Evolutionary conservation across 2,797 vertebrate genomes (phyloP), one percentile per base, ranked within the genome.

Genomic region (Melanotaenia boesemani): DNA sequence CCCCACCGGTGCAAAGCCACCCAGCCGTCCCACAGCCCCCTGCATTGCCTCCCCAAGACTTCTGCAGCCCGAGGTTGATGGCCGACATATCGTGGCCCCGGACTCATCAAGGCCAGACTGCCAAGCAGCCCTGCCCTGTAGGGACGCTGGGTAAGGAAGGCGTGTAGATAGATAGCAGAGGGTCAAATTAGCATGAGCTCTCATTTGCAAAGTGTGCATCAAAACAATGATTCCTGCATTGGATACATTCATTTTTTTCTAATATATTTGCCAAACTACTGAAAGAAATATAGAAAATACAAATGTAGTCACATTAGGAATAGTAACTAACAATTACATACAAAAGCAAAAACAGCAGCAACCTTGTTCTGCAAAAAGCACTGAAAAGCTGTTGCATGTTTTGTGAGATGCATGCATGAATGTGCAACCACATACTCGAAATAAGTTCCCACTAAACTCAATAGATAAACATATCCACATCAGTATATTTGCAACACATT

Each of bases 11-110:
- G 28, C 86, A 82, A 62, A 60, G 87, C 86, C 76, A 94, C 86
- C 89, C 96, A 87, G 0, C 93, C 66, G 69, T 84, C 89, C 67
- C 94, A 62, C 0, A 95, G n/a, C 96, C 96, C 41, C 97, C 96
- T 67, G 89, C 93, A 6, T 94, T 96, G 0, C 93, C 95, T 0
- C 93, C 95, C 0, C 88, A 96, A 0, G 97, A 98, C 83, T 97
- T 96, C 92, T 99, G 98, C 28, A 93, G 92, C 64, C 95, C 97
- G 0, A 61, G 94, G 79, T 91, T 98, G 76, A 96, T 93, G 8
- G 95, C 97, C 0, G 97, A 99, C 50, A 96, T 99, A 77, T 94
- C 95, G 68, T 99, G 98, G 98, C 98, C 97, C 58, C 95, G 96
- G 32, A 99, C 98, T 0, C 96, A 97, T 58, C 97, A 97, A 87